phyloP scores from a whole-genome alignment of 2,888 invertebrate species.

The Hyles lineata region DNA sequence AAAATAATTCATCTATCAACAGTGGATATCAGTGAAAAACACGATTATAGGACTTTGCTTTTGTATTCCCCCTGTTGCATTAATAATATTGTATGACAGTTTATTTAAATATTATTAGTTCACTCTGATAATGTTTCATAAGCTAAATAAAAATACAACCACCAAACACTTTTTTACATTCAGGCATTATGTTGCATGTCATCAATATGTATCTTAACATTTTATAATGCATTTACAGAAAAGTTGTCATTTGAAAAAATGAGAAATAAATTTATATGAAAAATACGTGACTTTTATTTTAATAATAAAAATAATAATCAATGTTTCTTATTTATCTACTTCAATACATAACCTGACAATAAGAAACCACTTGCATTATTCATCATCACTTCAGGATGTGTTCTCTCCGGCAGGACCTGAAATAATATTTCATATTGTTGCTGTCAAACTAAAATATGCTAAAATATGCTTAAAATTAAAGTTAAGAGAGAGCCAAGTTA shows the following conservation, averaged over 20 bases:
- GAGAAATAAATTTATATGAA: slow-evolving; percentile 64
- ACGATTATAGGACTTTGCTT: not conserved
- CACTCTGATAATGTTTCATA: not conserved
- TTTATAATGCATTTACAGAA: slow-evolving; percentile 72
- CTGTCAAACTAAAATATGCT: too few relatives aligned
- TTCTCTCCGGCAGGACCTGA: slow-evolving; percentile 90
- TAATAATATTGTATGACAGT: not conserved
- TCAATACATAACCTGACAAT: slow-evolving; percentile 88
- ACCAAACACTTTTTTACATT: not conserved
- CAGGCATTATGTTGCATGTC: slow-evolving; percentile 29
- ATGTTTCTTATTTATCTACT: slow-evolving; percentile 51
- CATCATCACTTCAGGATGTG: slow-evolving; percentile 97
- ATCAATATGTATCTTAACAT: slow-evolving; percentile 42
- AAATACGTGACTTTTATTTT: slow-evolving; percentile 42
- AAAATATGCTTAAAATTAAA: not conserved
- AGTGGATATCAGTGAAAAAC: not conserved
- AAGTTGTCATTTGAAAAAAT: slow-evolving; percentile 70
- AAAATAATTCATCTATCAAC: not conserved
- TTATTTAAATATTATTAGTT: not conserved
- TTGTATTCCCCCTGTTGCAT: not conserved
- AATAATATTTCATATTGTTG: slow-evolving; percentile 36
- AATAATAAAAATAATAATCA: slow-evolving; percentile 18
- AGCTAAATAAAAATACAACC: not conserved
- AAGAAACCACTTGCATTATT: slow-evolving; percentile 95
- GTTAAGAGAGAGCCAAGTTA: too few relatives aligned